A percentile compares a stretch with the other conserved stretches of the same genome.
phyloP scores from a whole-genome alignment of 2,113 vertebrate genomes.

The Octodon degus region DNA sequence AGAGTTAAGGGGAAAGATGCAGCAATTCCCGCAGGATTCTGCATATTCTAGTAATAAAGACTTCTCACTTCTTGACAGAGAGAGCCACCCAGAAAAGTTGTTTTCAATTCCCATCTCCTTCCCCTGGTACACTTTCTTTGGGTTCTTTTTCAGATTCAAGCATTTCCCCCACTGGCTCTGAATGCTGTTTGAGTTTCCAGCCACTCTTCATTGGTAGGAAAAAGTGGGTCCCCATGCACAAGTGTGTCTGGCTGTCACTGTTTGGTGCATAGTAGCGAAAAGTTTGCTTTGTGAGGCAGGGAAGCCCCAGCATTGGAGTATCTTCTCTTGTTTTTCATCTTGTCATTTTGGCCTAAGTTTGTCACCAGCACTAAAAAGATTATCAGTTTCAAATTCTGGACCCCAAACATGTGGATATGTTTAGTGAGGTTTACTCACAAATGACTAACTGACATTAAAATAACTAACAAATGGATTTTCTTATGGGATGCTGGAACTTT shows the following conservation, averaged over 20 bases:
- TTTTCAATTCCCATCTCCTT: conserved; percentile 76
- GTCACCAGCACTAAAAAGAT: conserved; percentile 49
- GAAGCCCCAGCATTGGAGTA: conserved; percentile 1
- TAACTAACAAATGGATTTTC: conserved; percentile 73
- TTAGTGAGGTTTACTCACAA: conserved; percentile 62
- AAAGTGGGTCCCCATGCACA: conserved; percentile 32
- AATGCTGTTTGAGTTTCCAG: conserved; percentile 55
- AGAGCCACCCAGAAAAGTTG: conserved; percentile 63
- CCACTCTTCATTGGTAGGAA: conserved; percentile 46
- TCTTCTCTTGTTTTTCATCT: conserved; percentile 28
- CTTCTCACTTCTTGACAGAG: conserved; percentile 54
- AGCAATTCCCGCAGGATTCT: conserved; percentile 52
- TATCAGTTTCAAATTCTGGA: conserved; percentile 56
- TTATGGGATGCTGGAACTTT: conserved; percentile 43
- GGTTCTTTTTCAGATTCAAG: conserved; percentile 78
- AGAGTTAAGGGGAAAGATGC: conserved; percentile 48
- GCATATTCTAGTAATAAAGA: conserved; percentile 67
- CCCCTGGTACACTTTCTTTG: conserved; percentile 81
- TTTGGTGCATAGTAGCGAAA: conserved; percentile 45
- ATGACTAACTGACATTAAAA: conserved; percentile 65
- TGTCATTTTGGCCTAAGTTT: conserved; percentile 56
- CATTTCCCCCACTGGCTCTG: conserved; percentile 58
- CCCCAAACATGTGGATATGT: conserved; percentile 49
- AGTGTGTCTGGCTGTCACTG: conserved; percentile 37
- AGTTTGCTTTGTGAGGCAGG: conserved; percentile 51